Percentiles rank a stretch among this genome's conserved stretches.
These are phyloP conservation scores for Turnix velox DNA, from an alignment of 2,113 vertebrate species.

Conservation along the genomic window DNA sequence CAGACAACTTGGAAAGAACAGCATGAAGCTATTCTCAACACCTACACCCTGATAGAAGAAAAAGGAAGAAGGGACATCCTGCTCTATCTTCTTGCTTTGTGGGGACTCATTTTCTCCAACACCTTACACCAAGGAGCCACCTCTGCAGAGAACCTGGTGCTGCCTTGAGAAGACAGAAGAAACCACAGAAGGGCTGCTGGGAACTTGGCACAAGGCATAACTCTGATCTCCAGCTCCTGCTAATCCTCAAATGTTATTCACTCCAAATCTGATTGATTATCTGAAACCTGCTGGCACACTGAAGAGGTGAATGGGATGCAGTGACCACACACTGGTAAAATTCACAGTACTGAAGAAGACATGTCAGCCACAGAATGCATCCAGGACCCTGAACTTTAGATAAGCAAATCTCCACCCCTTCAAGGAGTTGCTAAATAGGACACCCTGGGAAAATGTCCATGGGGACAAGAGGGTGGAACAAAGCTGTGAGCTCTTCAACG, in stretches of 20 bases:
- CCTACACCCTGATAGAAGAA: neutral
- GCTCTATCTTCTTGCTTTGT: neutral
- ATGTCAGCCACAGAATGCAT: no score
- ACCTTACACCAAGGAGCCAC: neutral
- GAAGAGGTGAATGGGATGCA: no score
- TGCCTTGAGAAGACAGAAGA: neutral
- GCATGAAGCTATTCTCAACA: neutral
- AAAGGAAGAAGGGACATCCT: neutral
- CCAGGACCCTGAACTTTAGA: no score
- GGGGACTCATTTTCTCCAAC: neutral
- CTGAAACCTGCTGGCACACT: neutral
- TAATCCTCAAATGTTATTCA: neutral
- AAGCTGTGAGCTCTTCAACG: no score
- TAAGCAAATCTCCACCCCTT: no score
- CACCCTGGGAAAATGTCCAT: no score
- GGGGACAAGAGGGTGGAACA: no score
- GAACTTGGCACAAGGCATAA: neutral
- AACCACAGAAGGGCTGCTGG: neutral
- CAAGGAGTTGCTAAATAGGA: no score
- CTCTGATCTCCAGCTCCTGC: neutral
- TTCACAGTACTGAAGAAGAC: no score
- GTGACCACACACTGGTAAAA: no score
- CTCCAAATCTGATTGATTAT: neutral
- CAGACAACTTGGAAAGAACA: neutral
- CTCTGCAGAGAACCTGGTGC: fast-evolving